A percentile compares a stretch with the other conserved stretches of the same genome.
Evolutionary conservation across 2,888 invertebrate genomes (phyloP).

Genomic region (Eupithecia tripunctaria): DNA sequence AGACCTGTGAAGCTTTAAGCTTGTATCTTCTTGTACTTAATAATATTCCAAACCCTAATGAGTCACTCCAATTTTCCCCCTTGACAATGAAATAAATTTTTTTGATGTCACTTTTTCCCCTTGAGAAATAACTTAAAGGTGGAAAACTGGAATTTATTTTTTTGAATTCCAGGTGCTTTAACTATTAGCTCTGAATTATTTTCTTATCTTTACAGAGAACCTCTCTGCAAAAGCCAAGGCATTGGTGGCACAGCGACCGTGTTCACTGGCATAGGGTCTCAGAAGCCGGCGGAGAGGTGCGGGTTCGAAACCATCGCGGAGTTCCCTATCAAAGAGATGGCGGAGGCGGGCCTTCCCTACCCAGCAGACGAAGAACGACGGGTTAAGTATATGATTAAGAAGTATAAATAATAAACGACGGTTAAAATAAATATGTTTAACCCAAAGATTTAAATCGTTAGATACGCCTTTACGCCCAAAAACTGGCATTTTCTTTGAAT

Average conservation of each 20-base stretch:
- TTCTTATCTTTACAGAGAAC: conserved; percentile 53
- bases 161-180: too few relatives aligned
- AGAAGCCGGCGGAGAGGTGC: conserved; percentile 58
- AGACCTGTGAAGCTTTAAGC: too few relatives aligned
- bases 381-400: conserved; percentile 69
- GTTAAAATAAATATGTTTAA: too few relatives aligned
- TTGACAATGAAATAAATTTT: too few relatives aligned
- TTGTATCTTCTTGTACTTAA: background rate
- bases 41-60: too few relatives aligned
- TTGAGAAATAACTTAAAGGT: too few relatives aligned
- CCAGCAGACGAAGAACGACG: conserved; percentile 56
- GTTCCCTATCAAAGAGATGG: conserved; percentile 56
- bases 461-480: too few relatives aligned
- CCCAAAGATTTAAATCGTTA: too few relatives aligned
- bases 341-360: conserved; percentile 60
- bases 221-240: conserved; percentile 55
- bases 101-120: too few relatives aligned
- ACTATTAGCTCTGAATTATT: background rate
- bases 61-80: too few relatives aligned
- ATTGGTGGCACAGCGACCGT: conserved; percentile 65
- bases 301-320: conserved; percentile 60
- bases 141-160: too few relatives aligned
- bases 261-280: conserved; percentile 68
- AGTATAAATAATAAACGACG: conserved; percentile 38
- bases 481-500: too few relatives aligned